Evolutionary conservation across 2,888 invertebrate genomes (phyloP).

Genomic region (Apamea monoglypha): DNA sequence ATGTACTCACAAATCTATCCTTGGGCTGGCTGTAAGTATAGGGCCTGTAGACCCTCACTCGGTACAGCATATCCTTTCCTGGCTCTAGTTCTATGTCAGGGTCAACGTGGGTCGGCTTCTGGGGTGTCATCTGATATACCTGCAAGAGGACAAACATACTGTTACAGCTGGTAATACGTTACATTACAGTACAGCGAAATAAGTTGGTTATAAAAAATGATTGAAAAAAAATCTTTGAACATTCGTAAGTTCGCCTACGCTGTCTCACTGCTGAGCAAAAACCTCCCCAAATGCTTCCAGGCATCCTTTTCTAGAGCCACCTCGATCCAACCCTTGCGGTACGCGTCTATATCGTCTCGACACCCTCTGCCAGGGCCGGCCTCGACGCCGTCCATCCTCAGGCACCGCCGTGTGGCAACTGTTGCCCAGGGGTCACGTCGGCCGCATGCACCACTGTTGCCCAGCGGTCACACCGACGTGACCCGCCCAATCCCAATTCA

Average conservation of each 20-base stretch:
- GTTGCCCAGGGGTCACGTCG: no score
- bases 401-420: no score
- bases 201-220: neutral
- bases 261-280: neutral
- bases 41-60: slow-evolving; percentile 81
- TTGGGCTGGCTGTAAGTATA: slow-evolving; percentile 69
- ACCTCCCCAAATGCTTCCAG: no score
- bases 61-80: slow-evolving; percentile 80
- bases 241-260: neutral
- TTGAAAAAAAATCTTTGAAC: neutral
- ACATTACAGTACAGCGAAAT: neutral
- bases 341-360: no score
- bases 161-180: neutral
- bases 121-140: slow-evolving; percentile 11
- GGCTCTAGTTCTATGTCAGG: slow-evolving; percentile 73
- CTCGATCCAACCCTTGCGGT: no score
- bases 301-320: neutral
- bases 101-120: neutral
- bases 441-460: no score
- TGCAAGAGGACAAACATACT: slow-evolving; percentile 23
- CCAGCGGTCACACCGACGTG: no score
- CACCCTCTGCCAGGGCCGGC: no score
- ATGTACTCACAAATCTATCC: slow-evolving; percentile 72
- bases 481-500: no score
- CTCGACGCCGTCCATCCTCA: no score